phyloP scores from a whole-genome alignment of 2,797 vertebrate species.

The Pyrocephalus nanus region DNA sequence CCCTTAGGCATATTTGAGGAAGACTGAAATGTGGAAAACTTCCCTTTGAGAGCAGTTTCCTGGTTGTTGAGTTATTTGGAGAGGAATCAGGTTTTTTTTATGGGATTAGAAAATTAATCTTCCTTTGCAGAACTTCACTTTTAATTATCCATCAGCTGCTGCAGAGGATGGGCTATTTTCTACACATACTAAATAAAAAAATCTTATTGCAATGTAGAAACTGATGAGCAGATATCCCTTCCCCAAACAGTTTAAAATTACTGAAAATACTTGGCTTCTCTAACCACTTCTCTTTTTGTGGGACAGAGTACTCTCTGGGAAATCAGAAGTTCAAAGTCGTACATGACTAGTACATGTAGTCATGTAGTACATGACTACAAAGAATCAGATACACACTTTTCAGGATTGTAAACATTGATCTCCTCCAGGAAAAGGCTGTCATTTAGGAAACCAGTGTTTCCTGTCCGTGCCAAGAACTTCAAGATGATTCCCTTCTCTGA shows the following conservation, averaged over 20 bases:
- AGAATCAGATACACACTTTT: conserved; percentile 86
- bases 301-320: neutral
- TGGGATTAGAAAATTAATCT: conserved; percentile 40
- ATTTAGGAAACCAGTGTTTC: conserved; percentile 90
- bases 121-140: conserved; percentile 33
- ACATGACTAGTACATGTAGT: neutral
- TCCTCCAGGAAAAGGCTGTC: conserved; percentile 98
- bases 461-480: conserved; percentile 94
- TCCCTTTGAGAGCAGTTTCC: neutral
- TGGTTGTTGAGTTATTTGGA: conserved; percentile 30
- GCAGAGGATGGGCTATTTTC: conserved; percentile 12
- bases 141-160: conserved; percentile 29
- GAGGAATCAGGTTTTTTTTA: conserved; percentile 8
- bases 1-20: conserved; percentile 8
- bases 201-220: neutral
- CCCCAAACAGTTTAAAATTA: neutral
- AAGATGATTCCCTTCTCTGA: conserved; percentile 97
- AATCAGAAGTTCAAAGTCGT: conserved; percentile 29
- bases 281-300: neutral
- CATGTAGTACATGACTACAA: neutral
- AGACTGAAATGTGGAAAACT: conserved; percentile 10
- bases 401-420: conserved; percentile 94
- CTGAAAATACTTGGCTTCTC: conserved; percentile 12
- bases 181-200: neutral
- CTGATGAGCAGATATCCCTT: conserved; percentile 37